These are phyloP conservation scores for Prosopocoilus inquinatus DNA, from an alignment of 2,888 invertebrate genomes.

Conservation along the genomic window DNA sequence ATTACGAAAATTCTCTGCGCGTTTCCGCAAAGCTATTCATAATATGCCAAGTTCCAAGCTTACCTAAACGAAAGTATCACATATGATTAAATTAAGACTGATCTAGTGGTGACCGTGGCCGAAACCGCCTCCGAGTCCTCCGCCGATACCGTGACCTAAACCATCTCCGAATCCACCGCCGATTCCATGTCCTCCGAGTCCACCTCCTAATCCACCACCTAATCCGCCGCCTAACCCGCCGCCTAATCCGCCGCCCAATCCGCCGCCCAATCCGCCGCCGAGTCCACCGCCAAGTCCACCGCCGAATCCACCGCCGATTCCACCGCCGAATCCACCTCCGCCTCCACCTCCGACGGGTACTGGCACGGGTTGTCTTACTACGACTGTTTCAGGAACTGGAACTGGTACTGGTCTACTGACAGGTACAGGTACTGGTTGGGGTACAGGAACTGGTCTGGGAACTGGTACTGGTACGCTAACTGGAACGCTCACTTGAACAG, in stretches of 20 bases:
- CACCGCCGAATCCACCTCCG: slow-evolving; percentile 11
- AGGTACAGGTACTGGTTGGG: slow-evolving; percentile 50
- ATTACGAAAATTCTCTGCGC: not conserved
- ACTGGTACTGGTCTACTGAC: slow-evolving; percentile 47
- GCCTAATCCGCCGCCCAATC: slow-evolving; percentile 6
- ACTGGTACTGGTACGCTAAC: slow-evolving; percentile 51
- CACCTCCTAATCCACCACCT: slow-evolving; percentile 12
- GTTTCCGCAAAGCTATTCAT: not conserved
- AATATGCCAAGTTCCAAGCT: not conserved
- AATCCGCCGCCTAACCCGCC: slow-evolving; percentile 14
- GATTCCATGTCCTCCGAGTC: slow-evolving; percentile 7
- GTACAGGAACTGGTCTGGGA: slow-evolving; percentile 44
- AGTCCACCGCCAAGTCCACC: slow-evolving; percentile 12
- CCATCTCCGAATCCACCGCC: slow-evolving; percentile 14
- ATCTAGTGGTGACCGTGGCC: slow-evolving; percentile 6
- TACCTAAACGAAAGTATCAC: slow-evolving; percentile 3
- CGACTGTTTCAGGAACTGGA: slow-evolving; percentile 33
- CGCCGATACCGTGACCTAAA: slow-evolving; percentile 10
- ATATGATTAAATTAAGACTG: not conserved
- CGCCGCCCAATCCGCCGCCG: slow-evolving; percentile 14
- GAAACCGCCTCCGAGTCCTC: slow-evolving; percentile 11
- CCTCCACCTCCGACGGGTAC: slow-evolving; percentile 27
- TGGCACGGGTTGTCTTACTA: slow-evolving; percentile 41
- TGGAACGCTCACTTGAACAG: slow-evolving; percentile 44
- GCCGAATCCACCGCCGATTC: slow-evolving; percentile 3